Base-by-base conservation (phyloP, 2,888 invertebrate species). In the Andrena chrysosceles region DNA sequence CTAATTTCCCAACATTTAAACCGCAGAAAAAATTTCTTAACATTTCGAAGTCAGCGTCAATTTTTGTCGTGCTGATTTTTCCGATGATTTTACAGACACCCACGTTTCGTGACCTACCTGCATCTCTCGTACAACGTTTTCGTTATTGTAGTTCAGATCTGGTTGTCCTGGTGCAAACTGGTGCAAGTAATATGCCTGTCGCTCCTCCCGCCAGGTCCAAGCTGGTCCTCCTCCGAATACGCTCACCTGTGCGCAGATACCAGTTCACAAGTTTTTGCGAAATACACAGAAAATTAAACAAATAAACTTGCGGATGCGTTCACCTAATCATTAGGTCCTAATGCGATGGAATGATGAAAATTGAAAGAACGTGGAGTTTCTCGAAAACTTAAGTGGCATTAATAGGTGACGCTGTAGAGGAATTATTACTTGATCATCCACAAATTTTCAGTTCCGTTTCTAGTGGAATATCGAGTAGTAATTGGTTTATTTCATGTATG, bases 101-200 rank as follows among this genome's bases (percentile, higher is more conserved):
- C 20, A 31, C 16, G n/a, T 10, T n/a, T 0, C 56, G 10, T 0
- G 33, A 16, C 72, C 8, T 85, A 94, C 94, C 75, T 92, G 81
- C 92, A 95, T 93, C 67, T 93, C 94, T 1, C 66, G 26, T 6
- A 85, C 71, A 10, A 94, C 93, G 2, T 83, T 33, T 0, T 92
- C 86, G 89, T 95, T 95, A 7, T 93, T 89, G 85, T 93, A 95
- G 91, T 96, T 95, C 1, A 96, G 91, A 90, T 96, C 96, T 0
- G 96, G 95, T 87, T 96, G 95, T 52, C 94, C 91, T 0, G 88
- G 78, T 7, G 94, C 92, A 85, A 95, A 96, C 77, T 95, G 95
- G 87, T 96, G 96, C 52, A 95, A 93, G 86, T 95, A 96, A 90
- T 93, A 96, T 84, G 95, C 93, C 16, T 93, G 77, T 42, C 95